phyloP scores from a whole-genome alignment of 30 jellyfish, hydroid and myxozoan species.

The Chrysaora quinquecirrha region DNA sequence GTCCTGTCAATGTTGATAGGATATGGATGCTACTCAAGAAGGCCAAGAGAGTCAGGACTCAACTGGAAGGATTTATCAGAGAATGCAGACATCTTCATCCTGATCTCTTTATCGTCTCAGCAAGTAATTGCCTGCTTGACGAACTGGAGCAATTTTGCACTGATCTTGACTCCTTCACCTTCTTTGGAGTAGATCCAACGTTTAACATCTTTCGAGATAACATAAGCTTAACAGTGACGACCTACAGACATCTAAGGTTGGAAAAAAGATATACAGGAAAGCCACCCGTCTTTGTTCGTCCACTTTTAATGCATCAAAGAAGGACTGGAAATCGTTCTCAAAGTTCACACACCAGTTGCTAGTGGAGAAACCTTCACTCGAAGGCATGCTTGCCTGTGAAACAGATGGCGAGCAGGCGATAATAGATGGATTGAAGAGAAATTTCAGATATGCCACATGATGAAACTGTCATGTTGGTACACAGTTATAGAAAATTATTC shows the following conservation, averaged over 20 bases:
- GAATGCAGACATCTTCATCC: slow-evolving; percentile 4
- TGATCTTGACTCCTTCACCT: slow-evolving; percentile 2
- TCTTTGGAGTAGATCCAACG: slow-evolving; percentile 14
- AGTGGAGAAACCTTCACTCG: background rate
- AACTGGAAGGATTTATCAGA: slow-evolving; percentile 2
- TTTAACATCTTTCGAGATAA: background rate
- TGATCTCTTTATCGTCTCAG: background rate
- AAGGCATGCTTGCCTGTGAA: slow-evolving; percentile 7
- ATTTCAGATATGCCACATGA: slow-evolving; percentile 23
- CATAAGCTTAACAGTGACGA: background rate
- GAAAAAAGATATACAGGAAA: background rate
- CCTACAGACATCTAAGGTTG: background rate
- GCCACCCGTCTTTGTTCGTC: background rate
- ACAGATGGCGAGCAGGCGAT: slow-evolving; percentile 16
- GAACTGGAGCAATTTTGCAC: too few relatives aligned
- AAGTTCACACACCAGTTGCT: background rate
- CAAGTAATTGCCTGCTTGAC: slow-evolving; percentile 12
- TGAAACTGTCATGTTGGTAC: too few relatives aligned
- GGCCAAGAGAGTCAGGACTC: background rate
- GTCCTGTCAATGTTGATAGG: too few relatives aligned
- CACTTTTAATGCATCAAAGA: background rate
- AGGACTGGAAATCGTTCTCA: background rate
- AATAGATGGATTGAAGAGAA: slow-evolving; percentile 1
- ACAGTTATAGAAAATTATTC: too few relatives aligned
- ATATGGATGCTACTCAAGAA: too few relatives aligned